These are phyloP conservation scores for Dicyrtomina minuta DNA, from an alignment of 2,888 invertebrate genomes.

Conservation along the genomic window DNA sequence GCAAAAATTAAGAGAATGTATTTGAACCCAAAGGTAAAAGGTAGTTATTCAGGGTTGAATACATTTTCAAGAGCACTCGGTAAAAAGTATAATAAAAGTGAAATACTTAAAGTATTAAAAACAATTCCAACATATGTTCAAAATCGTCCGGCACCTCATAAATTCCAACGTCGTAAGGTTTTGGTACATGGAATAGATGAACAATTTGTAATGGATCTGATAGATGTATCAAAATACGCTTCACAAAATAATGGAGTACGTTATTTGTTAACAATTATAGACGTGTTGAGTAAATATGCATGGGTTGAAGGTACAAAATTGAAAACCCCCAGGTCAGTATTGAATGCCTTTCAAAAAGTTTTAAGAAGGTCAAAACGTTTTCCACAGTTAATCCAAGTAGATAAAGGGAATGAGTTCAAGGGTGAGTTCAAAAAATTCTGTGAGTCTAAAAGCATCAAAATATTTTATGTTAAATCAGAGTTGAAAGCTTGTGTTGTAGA, in stretches of 20 bases:
- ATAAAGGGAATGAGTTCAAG: conserved; percentile 26
- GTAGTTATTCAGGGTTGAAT: conserved; percentile 15
- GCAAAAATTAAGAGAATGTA: conserved; percentile 12
- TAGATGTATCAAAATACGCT: conserved; percentile 21
- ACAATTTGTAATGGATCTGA: conserved; percentile 36
- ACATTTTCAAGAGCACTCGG: too few species aligned
- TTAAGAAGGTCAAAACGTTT: background rate
- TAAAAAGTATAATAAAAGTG: background rate
- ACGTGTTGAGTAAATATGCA: conserved; percentile 43
- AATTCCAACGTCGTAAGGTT: conserved; percentile 30
- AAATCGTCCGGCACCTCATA: conserved; percentile 28
- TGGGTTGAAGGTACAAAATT: conserved; percentile 37
- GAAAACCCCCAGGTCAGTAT: conserved; percentile 9
- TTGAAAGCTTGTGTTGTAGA: conserved; percentile 36
- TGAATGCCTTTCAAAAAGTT: conserved; percentile 3
- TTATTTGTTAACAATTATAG: conserved; percentile 41
- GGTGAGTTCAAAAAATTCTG: conserved; percentile 21
- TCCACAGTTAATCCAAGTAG: background rate
- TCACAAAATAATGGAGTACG: conserved; percentile 30
- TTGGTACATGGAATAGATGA: conserved; percentile 33
- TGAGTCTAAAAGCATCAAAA: conserved; percentile 28
- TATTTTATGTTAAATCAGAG: conserved; percentile 35
- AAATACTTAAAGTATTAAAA: background rate
- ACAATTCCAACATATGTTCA: conserved; percentile 54
- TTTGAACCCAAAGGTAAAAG: conserved; percentile 19